Evolutionary conservation across 1,140 invertebrate genomes (phyloP).

Genomic region (Uloborus diversus): DNA sequence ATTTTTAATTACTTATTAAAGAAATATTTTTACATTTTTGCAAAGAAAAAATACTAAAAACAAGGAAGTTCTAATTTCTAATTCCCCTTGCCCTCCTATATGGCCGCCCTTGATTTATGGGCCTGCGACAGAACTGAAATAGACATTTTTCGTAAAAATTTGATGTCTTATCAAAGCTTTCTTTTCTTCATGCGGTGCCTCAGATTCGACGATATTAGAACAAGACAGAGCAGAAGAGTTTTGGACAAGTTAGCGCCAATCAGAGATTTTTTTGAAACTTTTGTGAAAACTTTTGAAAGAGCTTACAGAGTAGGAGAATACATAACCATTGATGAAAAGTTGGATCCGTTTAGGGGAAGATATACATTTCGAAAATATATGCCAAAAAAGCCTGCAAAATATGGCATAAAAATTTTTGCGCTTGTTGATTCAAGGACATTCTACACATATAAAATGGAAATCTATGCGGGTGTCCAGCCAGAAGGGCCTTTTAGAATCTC

Average conservation of each 20-base stretch:
- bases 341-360: not conserved
- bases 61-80: too few species aligned
- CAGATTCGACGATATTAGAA: not conserved
- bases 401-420: conserved; percentile 19
- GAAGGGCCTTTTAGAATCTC: conserved; percentile 37
- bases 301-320: too few species aligned
- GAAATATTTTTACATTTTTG: too few species aligned
- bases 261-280: not conserved
- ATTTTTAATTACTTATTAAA: too few species aligned
- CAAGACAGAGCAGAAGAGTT: not conserved
- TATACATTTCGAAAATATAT: conserved; percentile 23
- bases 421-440: not conserved
- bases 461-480: conserved; percentile 57
- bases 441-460: conserved; percentile 56
- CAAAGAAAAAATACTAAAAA: too few species aligned
- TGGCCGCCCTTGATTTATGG: too few species aligned
- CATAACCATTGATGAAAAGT: not conserved
- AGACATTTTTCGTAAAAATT: not conserved
- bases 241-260: not conserved
- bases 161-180: not conserved
- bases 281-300: too few species aligned
- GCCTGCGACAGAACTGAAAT: not conserved
- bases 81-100: too few species aligned
- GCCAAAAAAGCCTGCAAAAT: conserved; percentile 1
- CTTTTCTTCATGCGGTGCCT: not conserved